Base-by-base conservation (phyloP, 2,797 vertebrate species). In the Hippocampus kuda region DNA sequence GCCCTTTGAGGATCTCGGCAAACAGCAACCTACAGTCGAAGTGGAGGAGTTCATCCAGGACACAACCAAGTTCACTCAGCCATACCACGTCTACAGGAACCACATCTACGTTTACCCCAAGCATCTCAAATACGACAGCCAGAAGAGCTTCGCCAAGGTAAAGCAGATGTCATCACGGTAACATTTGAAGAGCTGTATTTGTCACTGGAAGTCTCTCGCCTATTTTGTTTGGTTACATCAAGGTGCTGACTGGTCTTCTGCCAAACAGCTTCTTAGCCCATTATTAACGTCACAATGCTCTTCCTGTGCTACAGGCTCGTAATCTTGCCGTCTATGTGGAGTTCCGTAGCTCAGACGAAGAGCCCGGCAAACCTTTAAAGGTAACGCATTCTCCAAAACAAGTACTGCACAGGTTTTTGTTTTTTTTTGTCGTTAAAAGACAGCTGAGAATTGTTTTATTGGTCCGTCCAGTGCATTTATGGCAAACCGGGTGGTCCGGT, bases 101-200 rank as follows among this genome's bases (percentile, higher is more conserved):
- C 96, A 98, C 88, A 91, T 98, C 84, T 99, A 99, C 18, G 78
- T 99, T 44, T 98, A 98, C 75, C 97, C 97, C n/a, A 96, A 91
- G 79, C 97, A 99, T 80, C 95, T 99, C 60, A 99, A 99, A 71
- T 99, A 97, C 1, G 97, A 99, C 79, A 93, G 93, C 81, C 97
- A 99, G 90, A 99, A 95, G 87, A 95, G 93, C 83, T 99, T 99
- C 68, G 94, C 91, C 79, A 99, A 99, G 96, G 97, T 98, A 70
- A 26, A 12, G 26, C 10, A 1, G 38, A n/a, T 18, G 13, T 60
- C 54, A 27, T 57, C 54, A 57, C 24, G 24, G 24, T 27, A 26
- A n/a, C n/a, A 54, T 54, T n/a, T 54, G 51, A 12, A 9, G 3
- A 2, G 7, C 3, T 22, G 54, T 18, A 38, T 38, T 60, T 8